Evolutionary conservation across 2,113 vertebrate genomes (phyloP), one percentile per base, ranked within the genome.

Genomic region (Telmatochromis brichardi): DNA sequence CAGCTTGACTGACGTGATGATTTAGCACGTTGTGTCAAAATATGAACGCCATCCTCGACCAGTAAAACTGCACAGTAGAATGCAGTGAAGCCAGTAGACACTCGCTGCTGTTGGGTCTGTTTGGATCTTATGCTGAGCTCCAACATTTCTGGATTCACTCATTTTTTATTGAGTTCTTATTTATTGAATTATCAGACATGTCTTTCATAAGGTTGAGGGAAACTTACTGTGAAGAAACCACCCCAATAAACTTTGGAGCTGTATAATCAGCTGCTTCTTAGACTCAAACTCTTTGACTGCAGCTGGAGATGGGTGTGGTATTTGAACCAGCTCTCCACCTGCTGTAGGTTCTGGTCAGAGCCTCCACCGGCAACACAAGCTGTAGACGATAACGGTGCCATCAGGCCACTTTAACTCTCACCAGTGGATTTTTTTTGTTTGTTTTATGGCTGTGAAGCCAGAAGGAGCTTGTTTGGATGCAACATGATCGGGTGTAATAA

Each of bases 401-500:
- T 47, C 2, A 19, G 68, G 68, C 68, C 71, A 76, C 42, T 76
- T 47, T 76, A 47, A 76, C 10, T 28, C 71, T 76, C 71, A 50
- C 9, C 40, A 12, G 14, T 28, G 9, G 60, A 35, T 65, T 2
- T 65, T 10, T 19, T 63, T 65, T 2, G 1, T 2, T 17, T 17
- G 14, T 58, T 31, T 31, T 11, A 28, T 47, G 63, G n/a, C 13
- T 3, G 14, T 76, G 23, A 26, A 76, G 15, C 9, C 42, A 47
- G 15, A 19, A 7, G 23, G 23, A 31, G 71, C 68, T 81, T 80
- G 57, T 84, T 82, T 82, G 31, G 82, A 87, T 83, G 88, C 79
- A 93, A 93, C 86, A 78, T 85, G 93, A 93, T 86, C 60, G 68
- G 84, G 15, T 65, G 78, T 86, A 81, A 92, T 45, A 14, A 81